These are phyloP conservation scores for Scomberomorus guttatus DNA, from an alignment of 2,797 vertebrate genomes.

Conservation along the genomic window DNA sequence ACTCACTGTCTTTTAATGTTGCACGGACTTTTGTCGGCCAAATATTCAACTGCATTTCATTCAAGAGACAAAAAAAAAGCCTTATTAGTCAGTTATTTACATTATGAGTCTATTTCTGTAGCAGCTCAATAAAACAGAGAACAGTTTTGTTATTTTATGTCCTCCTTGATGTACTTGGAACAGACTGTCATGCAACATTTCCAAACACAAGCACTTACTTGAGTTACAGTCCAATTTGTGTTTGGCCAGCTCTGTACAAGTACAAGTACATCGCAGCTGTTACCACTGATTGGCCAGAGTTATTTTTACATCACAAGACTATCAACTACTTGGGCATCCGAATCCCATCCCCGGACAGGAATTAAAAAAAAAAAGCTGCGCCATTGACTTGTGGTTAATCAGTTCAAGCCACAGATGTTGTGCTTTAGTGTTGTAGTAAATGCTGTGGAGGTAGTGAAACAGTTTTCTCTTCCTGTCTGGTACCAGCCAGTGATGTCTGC, in stretches of 20 bases:
- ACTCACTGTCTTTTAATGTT: constrained; percentile 50
- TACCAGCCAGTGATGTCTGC: constrained; percentile 68
- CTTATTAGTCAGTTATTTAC: constrained; percentile 67
- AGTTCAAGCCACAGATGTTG: constrained; percentile 40
- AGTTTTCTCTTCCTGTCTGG: constrained; percentile 48
- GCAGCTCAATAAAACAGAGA: constrained; percentile 31
- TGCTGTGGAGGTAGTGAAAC: constrained; percentile 22
- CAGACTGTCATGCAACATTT: constrained; percentile 63
- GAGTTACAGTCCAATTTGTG: constrained; percentile 67
- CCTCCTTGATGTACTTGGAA: constrained; percentile 39
- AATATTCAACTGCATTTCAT: constrained; percentile 35
- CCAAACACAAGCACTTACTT: constrained; percentile 71
- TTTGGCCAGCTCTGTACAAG: constrained; percentile 55
- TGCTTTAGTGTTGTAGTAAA: constrained; percentile 29
- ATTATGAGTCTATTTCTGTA: constrained; percentile 54
- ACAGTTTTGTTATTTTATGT: constrained; percentile 52
- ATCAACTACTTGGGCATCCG: constrained; percentile 68
- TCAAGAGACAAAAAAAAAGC: constrained; percentile 23
- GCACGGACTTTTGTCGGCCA: constrained; percentile 26
- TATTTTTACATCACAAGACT: constrained; percentile 80
- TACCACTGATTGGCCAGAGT: constrained; percentile 75
- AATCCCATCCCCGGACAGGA: constrained; percentile 61
- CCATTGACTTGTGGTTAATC: constrained; percentile 55
- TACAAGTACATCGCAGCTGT: constrained; percentile 82
- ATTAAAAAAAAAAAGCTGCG: constrained; percentile 40